Evolutionary conservation across 2,797 vertebrate species (phyloP).

Genomic region (Thamnophis elegans): DNA sequence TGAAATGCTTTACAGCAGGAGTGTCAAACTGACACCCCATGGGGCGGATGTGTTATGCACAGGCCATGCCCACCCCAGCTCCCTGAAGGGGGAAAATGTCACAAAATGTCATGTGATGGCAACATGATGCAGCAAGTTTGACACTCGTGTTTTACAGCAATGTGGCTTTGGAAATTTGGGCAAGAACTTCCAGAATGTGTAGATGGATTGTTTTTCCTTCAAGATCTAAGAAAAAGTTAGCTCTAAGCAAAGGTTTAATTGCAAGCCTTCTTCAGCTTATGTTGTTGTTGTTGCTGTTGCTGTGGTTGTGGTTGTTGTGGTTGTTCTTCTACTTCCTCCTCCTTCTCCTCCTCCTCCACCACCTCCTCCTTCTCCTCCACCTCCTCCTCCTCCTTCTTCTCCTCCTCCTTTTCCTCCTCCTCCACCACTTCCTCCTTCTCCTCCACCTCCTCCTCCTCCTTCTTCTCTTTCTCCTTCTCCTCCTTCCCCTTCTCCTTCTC

Average conservation of each 20-base stretch:
- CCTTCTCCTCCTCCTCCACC: neutral
- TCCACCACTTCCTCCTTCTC: neutral
- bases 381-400: neutral
- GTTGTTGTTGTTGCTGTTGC: neutral
- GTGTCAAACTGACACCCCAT: too few relatives aligned
- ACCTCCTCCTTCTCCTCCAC: neutral
- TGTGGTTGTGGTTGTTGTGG: neutral
- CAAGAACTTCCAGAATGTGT: neutral
- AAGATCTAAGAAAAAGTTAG: neutral
- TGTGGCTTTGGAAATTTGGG: too few relatives aligned
- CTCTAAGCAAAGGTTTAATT: neutral
- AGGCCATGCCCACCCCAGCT: too few relatives aligned
- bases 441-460: accelerated
- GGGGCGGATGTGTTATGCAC: too few relatives aligned
- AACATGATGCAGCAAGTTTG: too few relatives aligned
- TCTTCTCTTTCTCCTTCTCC: too few relatives aligned
- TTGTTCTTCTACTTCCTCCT: too few relatives aligned
- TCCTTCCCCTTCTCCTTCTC: too few relatives aligned
- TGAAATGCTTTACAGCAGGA: too few relatives aligned
- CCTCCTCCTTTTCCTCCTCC: neutral
- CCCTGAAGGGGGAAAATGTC: too few relatives aligned
- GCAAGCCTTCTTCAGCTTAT: neutral
- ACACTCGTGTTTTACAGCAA: too few relatives aligned
- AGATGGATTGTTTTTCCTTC: neutral
- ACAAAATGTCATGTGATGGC: too few relatives aligned